These are phyloP conservation scores for Drosophila pectinifera DNA, from an alignment of 1,140 invertebrate species.

Conservation along the genomic window DNA sequence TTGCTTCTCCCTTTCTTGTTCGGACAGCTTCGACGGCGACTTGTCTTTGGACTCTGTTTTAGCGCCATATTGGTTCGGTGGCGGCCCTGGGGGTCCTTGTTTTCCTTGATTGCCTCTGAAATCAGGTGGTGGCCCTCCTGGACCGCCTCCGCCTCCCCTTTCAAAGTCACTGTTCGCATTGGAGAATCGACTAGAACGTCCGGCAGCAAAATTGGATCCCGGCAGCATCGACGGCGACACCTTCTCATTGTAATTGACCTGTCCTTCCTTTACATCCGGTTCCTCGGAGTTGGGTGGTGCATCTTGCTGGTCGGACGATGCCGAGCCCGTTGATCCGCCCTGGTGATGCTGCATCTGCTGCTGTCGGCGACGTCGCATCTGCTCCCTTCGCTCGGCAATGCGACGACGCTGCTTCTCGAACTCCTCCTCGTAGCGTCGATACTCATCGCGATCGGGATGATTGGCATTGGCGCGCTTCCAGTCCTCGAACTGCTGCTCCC, in stretches of 20 bases:
- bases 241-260: background rate
- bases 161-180: background rate
- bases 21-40: background rate
- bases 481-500: slow-evolving; percentile 93
- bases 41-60: background rate
- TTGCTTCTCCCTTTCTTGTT: background rate
- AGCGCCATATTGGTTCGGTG: background rate
- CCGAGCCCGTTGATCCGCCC: background rate
- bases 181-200: background rate
- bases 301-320: background rate
- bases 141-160: background rate
- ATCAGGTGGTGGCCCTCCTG: background rate
- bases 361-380: slow-evolving; percentile 89
- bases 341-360: slow-evolving; percentile 9
- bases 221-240: background rate
- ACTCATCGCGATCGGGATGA: slow-evolving; percentile 93
- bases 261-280: background rate
- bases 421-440: slow-evolving; percentile 92
- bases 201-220: background rate
- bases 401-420: slow-evolving; percentile 92
- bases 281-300: background rate
- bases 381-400: slow-evolving; percentile 90
- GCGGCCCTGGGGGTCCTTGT: background rate
- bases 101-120: background rate
- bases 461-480: slow-evolving; percentile 94